Percentiles rank a stretch among this genome's conserved stretches.
Evolutionary conservation across 2,113 vertebrate species (phyloP).

Genomic region (Asarcornis scutulata): DNA sequence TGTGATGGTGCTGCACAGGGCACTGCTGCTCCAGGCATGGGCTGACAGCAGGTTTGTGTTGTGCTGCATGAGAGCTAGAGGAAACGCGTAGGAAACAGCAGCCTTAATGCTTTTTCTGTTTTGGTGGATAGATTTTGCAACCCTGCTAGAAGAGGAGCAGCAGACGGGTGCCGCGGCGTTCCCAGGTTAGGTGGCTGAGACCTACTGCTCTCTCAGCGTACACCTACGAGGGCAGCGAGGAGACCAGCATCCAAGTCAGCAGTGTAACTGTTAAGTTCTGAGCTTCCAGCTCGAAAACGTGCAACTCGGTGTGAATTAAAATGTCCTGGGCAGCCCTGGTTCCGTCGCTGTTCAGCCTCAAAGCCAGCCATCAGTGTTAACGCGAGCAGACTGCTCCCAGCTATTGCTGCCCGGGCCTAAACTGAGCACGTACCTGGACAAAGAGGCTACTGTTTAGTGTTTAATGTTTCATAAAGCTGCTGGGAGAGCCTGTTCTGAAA

Average conservation of each 20-base stretch:
- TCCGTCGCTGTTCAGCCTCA: neutral
- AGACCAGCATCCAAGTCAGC: neutral
- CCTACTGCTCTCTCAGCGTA: neutral
- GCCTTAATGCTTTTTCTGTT: neutral
- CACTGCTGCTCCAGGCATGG: neutral
- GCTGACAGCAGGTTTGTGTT: neutral
- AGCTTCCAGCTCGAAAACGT: neutral
- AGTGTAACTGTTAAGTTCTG: neutral
- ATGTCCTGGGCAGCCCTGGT: neutral
- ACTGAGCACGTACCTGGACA: neutral
- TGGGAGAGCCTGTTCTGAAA: slow-evolving; percentile 28
- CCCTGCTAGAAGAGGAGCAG: neutral
- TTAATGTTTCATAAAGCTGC: slow-evolving; percentile 30
- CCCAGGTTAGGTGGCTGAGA: neutral
- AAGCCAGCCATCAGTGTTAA: slow-evolving; percentile 2
- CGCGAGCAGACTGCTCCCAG: neutral
- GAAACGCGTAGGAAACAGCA: neutral
- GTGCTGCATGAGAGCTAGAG: neutral
- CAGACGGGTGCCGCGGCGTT: neutral
- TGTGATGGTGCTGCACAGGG: neutral
- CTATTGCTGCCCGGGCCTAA: slow-evolving; percentile 27
- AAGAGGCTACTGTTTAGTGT: slow-evolving; percentile 46
- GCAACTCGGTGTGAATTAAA: rapidly evolving
- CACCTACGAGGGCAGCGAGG: neutral
- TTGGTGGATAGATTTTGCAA: neutral